These are phyloP conservation scores for Agrilus cyanescens DNA, from an alignment of 2,888 invertebrate genomes.

Conservation along the genomic window DNA sequence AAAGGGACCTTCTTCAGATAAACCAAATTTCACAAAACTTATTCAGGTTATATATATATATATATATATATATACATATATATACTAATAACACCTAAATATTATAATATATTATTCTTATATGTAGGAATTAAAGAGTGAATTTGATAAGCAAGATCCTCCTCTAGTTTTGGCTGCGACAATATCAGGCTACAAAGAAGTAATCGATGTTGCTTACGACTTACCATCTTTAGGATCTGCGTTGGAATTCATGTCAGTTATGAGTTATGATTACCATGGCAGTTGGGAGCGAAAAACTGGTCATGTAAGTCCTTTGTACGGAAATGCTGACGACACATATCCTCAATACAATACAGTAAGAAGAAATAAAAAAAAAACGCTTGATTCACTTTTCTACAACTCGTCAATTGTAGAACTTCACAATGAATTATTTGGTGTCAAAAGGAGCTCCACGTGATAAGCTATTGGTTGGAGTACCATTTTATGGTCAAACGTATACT, in stretches of 20 bases:
- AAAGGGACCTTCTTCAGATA: slow-evolving; percentile 67
- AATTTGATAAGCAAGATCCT: slow-evolving; percentile 48
- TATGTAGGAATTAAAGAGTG: slow-evolving; percentile 55
- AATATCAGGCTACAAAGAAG: slow-evolving; percentile 82
- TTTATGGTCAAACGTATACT: slow-evolving; percentile 80
- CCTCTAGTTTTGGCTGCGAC: slow-evolving; percentile 69
- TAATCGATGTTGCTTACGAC: slow-evolving; percentile 79
- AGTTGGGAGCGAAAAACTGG: slow-evolving; percentile 75
- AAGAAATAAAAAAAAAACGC: slow-evolving; percentile 13
- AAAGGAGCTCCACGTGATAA: slow-evolving; percentile 69
- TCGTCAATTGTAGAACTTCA: slow-evolving; percentile 52
- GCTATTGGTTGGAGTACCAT: slow-evolving; percentile 67
- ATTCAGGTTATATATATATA: slow-evolving; percentile 44
- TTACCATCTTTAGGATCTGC: slow-evolving; percentile 54
- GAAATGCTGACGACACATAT: slow-evolving; percentile 51
- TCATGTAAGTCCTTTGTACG: slow-evolving; percentile 69
- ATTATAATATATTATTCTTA: slow-evolving; percentile 8
- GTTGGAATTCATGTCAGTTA: slow-evolving; percentile 70
- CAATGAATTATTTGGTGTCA: slow-evolving; percentile 61
- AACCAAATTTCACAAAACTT: slow-evolving; percentile 64
- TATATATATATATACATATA: background rate
- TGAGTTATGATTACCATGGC: slow-evolving; percentile 84
- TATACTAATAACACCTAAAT: background rate
- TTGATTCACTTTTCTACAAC: background rate
- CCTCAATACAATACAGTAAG: slow-evolving; percentile 68